phyloP scores from a whole-genome alignment of 2,113 vertebrate genomes.

The Caracal caracal region DNA sequence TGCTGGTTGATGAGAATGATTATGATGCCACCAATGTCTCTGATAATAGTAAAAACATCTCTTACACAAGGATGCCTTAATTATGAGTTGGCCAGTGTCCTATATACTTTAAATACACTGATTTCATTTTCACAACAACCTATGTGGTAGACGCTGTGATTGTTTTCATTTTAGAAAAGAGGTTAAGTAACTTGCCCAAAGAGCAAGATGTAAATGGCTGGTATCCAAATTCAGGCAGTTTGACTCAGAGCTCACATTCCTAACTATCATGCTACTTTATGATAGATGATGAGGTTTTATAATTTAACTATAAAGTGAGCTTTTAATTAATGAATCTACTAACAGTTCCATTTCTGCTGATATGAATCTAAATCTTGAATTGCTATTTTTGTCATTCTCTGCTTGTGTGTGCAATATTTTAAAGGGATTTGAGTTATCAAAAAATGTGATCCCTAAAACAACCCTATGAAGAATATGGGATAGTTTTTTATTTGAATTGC shows the following conservation, averaged over 20 bases:
- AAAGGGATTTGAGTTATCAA: not conserved
- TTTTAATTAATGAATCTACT: not conserved
- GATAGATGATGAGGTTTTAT: not conserved
- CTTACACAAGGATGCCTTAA: not conserved
- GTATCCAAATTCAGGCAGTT: not conserved
- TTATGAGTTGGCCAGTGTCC: not conserved
- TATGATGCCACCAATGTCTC: not conserved
- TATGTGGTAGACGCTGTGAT: not conserved
- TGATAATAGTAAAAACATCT: not conserved
- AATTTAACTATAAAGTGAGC: not conserved
- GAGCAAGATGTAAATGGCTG: not conserved
- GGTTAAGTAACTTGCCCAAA: not conserved
- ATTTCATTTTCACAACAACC: not conserved
- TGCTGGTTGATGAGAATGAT: not conserved
- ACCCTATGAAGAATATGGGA: not conserved
- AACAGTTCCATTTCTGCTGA: not conserved
- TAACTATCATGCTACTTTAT: not conserved
- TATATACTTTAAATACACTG: not conserved
- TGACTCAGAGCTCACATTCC: not conserved
- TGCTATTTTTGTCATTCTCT: not conserved
- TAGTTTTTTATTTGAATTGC: not conserved
- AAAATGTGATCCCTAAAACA: not conserved
- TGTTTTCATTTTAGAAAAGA: not conserved
- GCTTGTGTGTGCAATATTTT: not conserved
- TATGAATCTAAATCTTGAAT: slow-evolving; percentile 16